Percentiles rank a stretch among this genome's conserved stretches.
Evolutionary conservation across 2,797 vertebrate genomes (phyloP).

Genomic region (Synanceia verrucosa): DNA sequence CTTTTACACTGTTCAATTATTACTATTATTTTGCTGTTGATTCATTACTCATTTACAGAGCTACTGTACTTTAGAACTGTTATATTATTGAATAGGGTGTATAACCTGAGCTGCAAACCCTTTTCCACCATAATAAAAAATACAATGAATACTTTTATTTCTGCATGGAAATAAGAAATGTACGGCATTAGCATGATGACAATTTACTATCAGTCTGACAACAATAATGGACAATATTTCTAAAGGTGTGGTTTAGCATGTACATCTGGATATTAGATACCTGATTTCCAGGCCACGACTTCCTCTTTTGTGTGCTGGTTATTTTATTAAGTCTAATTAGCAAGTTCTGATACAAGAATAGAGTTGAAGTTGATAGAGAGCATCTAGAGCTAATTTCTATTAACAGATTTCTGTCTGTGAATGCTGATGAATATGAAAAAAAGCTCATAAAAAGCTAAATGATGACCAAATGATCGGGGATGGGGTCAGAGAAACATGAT

Average conservation of each 20-base stretch:
- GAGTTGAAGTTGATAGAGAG: not conserved
- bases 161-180: not conserved
- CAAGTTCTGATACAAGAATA: not conserved
- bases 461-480: no score
- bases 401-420: not conserved
- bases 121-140: not conserved
- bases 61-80: not conserved
- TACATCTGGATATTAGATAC: not conserved
- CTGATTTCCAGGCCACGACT: not conserved
- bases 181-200: not conserved
- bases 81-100: not conserved
- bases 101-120: not conserved
- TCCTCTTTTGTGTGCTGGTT: not conserved
- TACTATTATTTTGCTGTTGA: not conserved
- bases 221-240: not conserved
- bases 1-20: not conserved
- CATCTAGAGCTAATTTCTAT: not conserved
- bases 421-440: not conserved
- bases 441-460: not conserved
- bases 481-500: no score
- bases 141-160: slow-evolving; percentile 1
- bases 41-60: slow-evolving; percentile 8
- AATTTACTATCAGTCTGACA: not conserved
- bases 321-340: not conserved
- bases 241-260: not conserved